Evolutionary conservation across 2,888 invertebrate genomes (phyloP).

Genomic region (Mystacides longicornis): DNA sequence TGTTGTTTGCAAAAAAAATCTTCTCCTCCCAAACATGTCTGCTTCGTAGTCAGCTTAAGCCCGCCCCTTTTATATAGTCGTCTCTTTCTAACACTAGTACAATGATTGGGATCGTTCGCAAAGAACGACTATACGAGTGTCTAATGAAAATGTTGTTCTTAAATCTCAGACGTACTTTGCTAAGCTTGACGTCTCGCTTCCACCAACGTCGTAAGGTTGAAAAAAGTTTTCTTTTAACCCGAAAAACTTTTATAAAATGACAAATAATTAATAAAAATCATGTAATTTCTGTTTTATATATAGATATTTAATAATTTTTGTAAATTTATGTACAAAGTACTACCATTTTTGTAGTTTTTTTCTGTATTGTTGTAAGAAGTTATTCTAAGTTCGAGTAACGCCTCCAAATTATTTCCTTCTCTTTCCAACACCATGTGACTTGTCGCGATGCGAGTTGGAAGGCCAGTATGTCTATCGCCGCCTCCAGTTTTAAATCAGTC

Average conservation of each 20-base stretch:
- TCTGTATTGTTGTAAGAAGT: neutral
- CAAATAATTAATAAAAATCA: too few species aligned
- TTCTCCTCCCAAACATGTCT: slow-evolving; percentile 24
- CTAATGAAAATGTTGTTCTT: slow-evolving; percentile 21
- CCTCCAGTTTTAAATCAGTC: slow-evolving; percentile 20
- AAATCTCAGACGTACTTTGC: slow-evolving; percentile 13
- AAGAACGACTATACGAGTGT: too few species aligned
- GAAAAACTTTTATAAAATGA: slow-evolving; percentile 8
- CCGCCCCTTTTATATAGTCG: slow-evolving; percentile 30
- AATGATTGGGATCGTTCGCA: slow-evolving; percentile 32
- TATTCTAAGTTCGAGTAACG: slow-evolving; percentile 18
- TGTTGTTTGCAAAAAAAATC: slow-evolving; percentile 23
- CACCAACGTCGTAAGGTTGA: slow-evolving; percentile 10
- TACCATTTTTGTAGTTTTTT: slow-evolving; percentile 4
- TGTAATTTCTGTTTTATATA: too few species aligned
- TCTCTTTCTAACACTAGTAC: slow-evolving; percentile 45
- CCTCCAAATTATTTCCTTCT: slow-evolving; percentile 22
- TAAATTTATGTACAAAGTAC: too few species aligned
- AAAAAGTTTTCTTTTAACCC: too few species aligned
- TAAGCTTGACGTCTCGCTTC: slow-evolving; percentile 17
- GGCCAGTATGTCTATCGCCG: slow-evolving; percentile 21
- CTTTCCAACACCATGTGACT: slow-evolving; percentile 23
- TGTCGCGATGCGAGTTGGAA: slow-evolving; percentile 21
- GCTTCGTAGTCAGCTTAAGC: slow-evolving; percentile 11
- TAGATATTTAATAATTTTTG: too few species aligned